These are phyloP conservation scores for Hyla sarda DNA, from an alignment of 2,113 vertebrate species.

Conservation along the genomic window DNA sequence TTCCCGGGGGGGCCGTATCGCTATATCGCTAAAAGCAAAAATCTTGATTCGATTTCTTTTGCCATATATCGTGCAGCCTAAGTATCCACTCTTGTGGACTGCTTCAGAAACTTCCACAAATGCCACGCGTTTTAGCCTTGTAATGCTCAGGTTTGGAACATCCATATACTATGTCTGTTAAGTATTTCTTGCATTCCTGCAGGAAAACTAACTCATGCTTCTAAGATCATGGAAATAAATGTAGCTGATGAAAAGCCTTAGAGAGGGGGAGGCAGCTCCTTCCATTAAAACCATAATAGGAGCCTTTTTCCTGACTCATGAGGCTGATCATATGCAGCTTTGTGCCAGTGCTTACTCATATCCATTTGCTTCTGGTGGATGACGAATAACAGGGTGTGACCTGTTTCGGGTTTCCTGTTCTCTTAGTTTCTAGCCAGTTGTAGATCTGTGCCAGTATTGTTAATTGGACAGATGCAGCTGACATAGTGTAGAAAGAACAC, in stretches of 20 bases:
- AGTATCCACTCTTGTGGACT: no score
- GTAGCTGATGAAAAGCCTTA: neutral
- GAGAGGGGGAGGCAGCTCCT: neutral
- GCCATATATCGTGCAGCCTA: no score
- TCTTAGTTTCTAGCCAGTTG: neutral
- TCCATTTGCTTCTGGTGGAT: constrained; percentile 48
- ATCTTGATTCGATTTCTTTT: no score
- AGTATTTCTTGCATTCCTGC: neutral
- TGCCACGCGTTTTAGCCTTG: neutral
- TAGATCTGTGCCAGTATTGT: constrained; percentile 22
- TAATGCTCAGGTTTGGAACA: neutral
- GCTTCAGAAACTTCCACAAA: no score
- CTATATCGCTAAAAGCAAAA: no score
- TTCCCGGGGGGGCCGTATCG: no score
- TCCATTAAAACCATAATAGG: constrained; percentile 15
- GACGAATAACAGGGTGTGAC: constrained; percentile 54
- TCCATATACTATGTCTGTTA: neutral
- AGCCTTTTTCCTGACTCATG: constrained; percentile 53
- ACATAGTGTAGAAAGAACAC: no score
- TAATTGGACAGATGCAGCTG: neutral
- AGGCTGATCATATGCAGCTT: constrained; percentile 34
- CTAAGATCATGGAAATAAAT: neutral
- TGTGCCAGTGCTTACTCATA: constrained; percentile 55
- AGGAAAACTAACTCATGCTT: neutral
- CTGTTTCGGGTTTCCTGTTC: constrained; percentile 48